Conservation (phyloP, 2,113 vertebrate species). For the Penelope pileata region DNA sequence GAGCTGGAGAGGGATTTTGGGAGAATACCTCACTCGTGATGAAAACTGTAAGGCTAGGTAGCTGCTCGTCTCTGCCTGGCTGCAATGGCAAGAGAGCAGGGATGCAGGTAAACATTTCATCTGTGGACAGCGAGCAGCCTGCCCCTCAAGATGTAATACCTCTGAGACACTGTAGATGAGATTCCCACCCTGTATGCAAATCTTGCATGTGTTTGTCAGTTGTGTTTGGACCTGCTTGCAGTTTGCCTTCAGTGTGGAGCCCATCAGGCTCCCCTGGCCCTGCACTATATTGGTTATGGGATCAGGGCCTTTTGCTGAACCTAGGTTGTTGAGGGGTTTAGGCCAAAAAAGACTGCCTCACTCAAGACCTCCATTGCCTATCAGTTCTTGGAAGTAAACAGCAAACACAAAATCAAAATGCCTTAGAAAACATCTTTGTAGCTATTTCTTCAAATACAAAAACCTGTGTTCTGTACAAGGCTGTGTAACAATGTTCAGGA, state of each 20-base stretch:
- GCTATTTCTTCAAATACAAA: not conserved
- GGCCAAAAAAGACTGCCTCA: not conserved
- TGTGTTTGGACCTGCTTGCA: not conserved
- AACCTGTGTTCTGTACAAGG: not conserved
- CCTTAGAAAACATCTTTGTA: not conserved
- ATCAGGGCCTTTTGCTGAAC: not conserved
- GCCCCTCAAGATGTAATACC: not conserved
- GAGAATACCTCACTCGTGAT: not conserved
- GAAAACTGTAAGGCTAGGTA: not conserved
- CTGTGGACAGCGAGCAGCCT: not conserved
- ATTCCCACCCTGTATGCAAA: not conserved
- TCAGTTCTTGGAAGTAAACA: not conserved
- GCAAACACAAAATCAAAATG: not conserved
- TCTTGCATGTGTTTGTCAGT: not conserved
- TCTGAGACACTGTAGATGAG: not conserved
- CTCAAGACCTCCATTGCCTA: not conserved
- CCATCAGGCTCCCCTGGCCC: not conserved
- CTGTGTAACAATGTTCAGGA: not conserved
- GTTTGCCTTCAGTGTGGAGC: not conserved
- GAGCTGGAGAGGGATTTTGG: not conserved
- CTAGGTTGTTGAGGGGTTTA: not conserved
- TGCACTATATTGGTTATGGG: not conserved
- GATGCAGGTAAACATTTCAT: not conserved
- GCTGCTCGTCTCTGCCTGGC: not conserved
- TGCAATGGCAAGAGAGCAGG: not conserved